Evolutionary conservation across 2,797 vertebrate species (phyloP).

Genomic region (Antennarius maculatus): DNA sequence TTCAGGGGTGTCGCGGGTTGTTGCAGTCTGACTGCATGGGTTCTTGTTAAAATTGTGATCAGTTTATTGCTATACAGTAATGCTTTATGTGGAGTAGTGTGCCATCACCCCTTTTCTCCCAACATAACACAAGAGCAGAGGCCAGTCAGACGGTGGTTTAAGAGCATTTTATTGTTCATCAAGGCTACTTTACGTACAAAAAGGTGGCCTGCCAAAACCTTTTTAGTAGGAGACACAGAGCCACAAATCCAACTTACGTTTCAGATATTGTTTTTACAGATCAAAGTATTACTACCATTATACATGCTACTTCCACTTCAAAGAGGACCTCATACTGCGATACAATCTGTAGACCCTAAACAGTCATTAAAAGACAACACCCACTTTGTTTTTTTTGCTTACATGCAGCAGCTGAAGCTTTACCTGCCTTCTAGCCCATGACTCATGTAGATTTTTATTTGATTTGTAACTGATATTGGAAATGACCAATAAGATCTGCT

Average conservation of each 20-base stretch:
- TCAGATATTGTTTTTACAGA: slow-evolving; percentile 82
- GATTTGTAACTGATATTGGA: neutral
- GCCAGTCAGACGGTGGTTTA: slow-evolving; percentile 84
- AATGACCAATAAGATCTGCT: slow-evolving; percentile 12
- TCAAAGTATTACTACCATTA: slow-evolving; percentile 76
- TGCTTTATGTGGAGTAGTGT: neutral
- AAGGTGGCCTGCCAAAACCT: slow-evolving; percentile 99
- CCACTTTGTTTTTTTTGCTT: slow-evolving; percentile 1
- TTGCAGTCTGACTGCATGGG: no score
- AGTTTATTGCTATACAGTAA: neutral
- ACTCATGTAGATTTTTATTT: slow-evolving; percentile 1
- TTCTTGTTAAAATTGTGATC: neutral
- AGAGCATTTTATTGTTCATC: slow-evolving; percentile 99
- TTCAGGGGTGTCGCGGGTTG: no score
- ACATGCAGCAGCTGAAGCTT: slow-evolving; percentile 4
- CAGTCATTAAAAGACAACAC: slow-evolving; percentile 17
- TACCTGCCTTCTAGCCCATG: neutral
- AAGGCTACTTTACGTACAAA: slow-evolving; percentile 99
- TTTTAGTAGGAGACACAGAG: slow-evolving; percentile 92
- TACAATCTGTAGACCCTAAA: slow-evolving; percentile 28
- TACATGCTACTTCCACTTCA: slow-evolving; percentile 76
- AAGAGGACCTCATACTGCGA: slow-evolving; percentile 55
- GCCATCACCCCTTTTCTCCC: neutral
- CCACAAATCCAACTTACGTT: slow-evolving; percentile 88
- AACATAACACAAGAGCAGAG: slow-evolving; percentile 10